A percentile compares a stretch with the other conserved stretches of the same genome.
These are phyloP conservation scores for Gymnoscopelus braueri DNA, from an alignment of 2,797 vertebrate genomes.

Conservation along the genomic window DNA sequence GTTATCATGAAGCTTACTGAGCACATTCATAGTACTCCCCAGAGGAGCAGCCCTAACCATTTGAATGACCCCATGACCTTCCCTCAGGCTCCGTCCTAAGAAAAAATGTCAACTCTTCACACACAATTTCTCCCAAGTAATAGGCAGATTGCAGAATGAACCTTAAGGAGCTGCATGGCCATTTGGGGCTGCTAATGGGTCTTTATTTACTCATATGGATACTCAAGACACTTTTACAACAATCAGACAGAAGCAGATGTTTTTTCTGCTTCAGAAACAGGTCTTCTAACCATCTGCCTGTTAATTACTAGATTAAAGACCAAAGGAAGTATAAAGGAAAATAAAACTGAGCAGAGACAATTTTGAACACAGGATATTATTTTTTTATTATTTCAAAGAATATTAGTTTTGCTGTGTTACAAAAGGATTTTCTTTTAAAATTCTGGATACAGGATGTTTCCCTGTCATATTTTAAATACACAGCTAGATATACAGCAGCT, in stretches of 20 bases:
- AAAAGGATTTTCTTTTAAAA: conserved; percentile 78
- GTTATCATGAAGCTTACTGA: no score
- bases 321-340: conserved; percentile 5
- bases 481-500: conserved; percentile 83
- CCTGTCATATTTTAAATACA: conserved; percentile 78
- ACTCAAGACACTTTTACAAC: neutral
- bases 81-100: no score
- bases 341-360: neutral
- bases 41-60: no score
- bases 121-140: no score
- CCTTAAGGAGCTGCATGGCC: no score
- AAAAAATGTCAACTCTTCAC: no score
- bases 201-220: no score
- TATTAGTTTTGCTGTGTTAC: conserved; percentile 80
- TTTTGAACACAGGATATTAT: conserved; percentile 44
- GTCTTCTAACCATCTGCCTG: conserved; percentile 1
- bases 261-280: neutral
- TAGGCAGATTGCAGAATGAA: no score
- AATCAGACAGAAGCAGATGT: neutral
- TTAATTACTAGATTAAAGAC: conserved; percentile 31
- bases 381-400: conserved; percentile 78
- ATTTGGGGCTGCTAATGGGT: no score
- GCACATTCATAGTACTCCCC: no score
- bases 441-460: conserved; percentile 64
- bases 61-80: no score